These are phyloP conservation scores for Drosophila pallidifrons DNA, from an alignment of 1,140 invertebrate genomes.

Conservation along the genomic window DNA sequence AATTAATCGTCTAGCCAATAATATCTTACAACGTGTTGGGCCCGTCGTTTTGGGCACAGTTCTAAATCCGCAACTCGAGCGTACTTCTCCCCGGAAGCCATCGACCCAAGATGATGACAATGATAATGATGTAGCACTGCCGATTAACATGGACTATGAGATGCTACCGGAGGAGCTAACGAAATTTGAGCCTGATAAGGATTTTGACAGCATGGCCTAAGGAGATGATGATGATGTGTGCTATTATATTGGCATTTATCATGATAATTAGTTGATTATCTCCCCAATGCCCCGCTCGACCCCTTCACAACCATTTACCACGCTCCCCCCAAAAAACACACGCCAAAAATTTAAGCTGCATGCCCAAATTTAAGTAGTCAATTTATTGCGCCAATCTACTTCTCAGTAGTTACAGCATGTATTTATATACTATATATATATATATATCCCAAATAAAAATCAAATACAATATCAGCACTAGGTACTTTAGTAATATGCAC, in stretches of 20 bases:
- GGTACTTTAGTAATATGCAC: not conserved
- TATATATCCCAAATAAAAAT: too few relatives aligned
- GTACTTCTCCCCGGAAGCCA: constrained; percentile 11
- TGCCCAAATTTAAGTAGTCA: constrained; percentile 9
- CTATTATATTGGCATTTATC: constrained; percentile 12
- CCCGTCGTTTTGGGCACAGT: constrained; percentile 73
- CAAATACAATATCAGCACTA: not conserved
- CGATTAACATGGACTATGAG: constrained; percentile 59
- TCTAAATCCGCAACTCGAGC: constrained; percentile 67
- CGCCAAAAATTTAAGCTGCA: constrained; percentile 4
- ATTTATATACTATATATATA: not conserved
- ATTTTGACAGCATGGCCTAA: constrained; percentile 45
- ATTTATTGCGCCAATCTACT: not conserved
- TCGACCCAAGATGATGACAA: constrained; percentile 20
- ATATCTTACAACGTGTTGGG: constrained; percentile 75
- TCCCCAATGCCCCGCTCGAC: constrained; percentile 25
- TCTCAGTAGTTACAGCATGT: constrained; percentile 27
- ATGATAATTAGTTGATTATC: not conserved
- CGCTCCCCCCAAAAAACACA: not conserved
- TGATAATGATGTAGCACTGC: constrained; percentile 10
- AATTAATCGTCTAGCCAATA: constrained; percentile 83
- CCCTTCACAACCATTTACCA: not conserved
- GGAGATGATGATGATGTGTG: constrained; percentile 9
- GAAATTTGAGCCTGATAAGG: constrained; percentile 61
- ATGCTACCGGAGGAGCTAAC: constrained; percentile 61